Conservation (phyloP, 2,113 vertebrate genomes). For the Pyxicephalus adspersus region DNA sequence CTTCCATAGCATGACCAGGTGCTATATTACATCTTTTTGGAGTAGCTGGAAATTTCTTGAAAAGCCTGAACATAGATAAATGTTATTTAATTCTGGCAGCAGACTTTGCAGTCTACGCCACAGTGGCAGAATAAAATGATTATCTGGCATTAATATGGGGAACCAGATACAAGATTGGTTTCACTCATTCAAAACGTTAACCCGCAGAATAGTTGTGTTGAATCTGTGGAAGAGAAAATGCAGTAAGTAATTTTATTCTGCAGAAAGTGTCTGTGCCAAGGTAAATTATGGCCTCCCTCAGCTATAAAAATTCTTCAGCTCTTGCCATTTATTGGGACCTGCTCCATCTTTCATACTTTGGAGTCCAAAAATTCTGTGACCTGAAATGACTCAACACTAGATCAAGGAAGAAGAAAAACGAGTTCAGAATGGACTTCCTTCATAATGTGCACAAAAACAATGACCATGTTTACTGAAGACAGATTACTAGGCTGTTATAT, state of each 20-base stretch:
- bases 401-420: not conserved
- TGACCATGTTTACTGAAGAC: too few species aligned
- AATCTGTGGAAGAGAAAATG: constrained; percentile 17
- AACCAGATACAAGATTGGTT: not conserved
- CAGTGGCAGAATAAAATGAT: constrained; percentile 36
- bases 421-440: not conserved
- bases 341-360: constrained; percentile 11
- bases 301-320: constrained; percentile 23
- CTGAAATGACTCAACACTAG: constrained; percentile 29
- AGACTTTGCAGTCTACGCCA: not conserved
- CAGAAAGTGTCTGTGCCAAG: constrained; percentile 5
- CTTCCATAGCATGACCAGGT: too few species aligned
- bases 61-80: not conserved
- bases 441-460: too few species aligned
- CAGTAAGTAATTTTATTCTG: constrained; percentile 26
- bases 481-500: too few species aligned
- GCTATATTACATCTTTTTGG: not conserved
- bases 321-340: not conserved
- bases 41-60: not conserved
- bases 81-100: constrained; percentile 2
- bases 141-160: constrained; percentile 18
- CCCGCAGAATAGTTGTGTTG: constrained; percentile 9
- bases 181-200: not conserved
- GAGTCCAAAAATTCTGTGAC: constrained; percentile 4
- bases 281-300: constrained; percentile 7